Evolutionary conservation across 2,888 invertebrate species (phyloP).

Genomic region (Eilema griseolum): DNA sequence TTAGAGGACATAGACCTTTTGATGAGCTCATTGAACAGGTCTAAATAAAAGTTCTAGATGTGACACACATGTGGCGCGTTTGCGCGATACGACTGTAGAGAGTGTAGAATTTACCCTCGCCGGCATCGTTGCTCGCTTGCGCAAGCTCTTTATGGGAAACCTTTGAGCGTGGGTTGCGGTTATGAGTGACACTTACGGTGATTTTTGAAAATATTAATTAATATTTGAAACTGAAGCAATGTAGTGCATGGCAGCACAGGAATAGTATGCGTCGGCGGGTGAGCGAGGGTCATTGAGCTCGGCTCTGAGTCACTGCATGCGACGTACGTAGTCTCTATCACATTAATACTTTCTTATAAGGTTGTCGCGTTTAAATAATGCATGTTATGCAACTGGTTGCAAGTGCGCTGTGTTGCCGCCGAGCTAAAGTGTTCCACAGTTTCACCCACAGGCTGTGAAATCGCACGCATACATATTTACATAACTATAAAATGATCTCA

Average conservation of each 20-base stretch:
- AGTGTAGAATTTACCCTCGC: not conserved
- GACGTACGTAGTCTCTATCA: constrained; percentile 80
- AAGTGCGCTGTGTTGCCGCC: constrained; percentile 73
- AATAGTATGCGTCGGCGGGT: constrained; percentile 78
- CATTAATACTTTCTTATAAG: constrained; percentile 85
- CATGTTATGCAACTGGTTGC: constrained; percentile 84
- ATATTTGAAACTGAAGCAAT: constrained; percentile 69
- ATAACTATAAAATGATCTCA: constrained; percentile 41
- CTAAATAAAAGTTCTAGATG: constrained; percentile 41
- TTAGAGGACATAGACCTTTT: constrained; percentile 50
- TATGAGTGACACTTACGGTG: constrained; percentile 53
- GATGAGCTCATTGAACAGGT: constrained; percentile 50
- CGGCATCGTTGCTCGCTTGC: constrained; percentile 15
- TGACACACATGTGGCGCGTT: not conserved
- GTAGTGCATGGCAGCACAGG: constrained; percentile 72
- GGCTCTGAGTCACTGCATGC: constrained; percentile 77
- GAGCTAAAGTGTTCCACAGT: constrained; percentile 60
- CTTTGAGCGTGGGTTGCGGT: constrained; percentile 44
- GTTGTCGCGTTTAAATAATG: constrained; percentile 84
- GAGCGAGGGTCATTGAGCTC: constrained; percentile 79
- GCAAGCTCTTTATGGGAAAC: constrained; percentile 50
- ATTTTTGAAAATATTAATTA: constrained; percentile 55
- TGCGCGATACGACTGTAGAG: not conserved
- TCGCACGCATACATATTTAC: constrained; percentile 27
- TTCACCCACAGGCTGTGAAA: constrained; percentile 51